Base-by-base conservation (phyloP, 53 echinoderm and acorn worm genomes). In the Astropecten irregularis region DNA sequence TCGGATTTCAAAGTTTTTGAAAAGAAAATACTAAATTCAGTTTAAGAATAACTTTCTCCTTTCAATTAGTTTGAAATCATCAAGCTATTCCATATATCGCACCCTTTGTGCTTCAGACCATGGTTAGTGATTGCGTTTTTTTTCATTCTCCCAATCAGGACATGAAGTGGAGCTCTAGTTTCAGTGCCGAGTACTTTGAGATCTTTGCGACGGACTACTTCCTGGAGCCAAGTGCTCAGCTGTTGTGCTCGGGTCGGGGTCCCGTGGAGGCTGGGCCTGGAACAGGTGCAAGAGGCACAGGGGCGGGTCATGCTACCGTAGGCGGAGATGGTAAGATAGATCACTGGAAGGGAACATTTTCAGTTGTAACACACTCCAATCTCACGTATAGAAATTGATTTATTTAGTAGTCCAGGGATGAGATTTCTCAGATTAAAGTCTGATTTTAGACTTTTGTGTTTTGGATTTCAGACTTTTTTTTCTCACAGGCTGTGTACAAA, bases 121-220 rank as follows among this genome's bases (percentile, higher is more conserved):
- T 42, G 6, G 42, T 8, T 11, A 42, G 42, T 42, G 6, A 11
- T 69, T 47, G 20, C 20, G 1, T 3, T 14, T 48, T 27, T 11
- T 47, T 69, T 42, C 16, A 18, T 4, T 21, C 15, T 4, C 14
- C 21, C 15, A 25, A 16, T 4, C 62, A 95, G 95, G 95, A 92
- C 36, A 95, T 95, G 84, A 95, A 95, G 47, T 95, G 92, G 92
- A 89, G 86, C 29, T 95, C 95, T 42, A 47, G 47, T 31, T 92
- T 92, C 73, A 84, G 87, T 57, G 95, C 95, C 6, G 95, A 95
- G 36, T 92, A 87, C 42, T 95, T 95, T 83, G 89, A 95, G 60
- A 86, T 95, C 55, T 87, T 77, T 21, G 79, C 92, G 4, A 86
- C 95, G 13, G 92, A 95, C 48, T 87, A 92, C 81, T 83, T 92